Evolutionary conservation across 2,797 vertebrate species (phyloP), one percentile per base, ranked within the genome.

Genomic region (Sparidentex hasta): DNA sequence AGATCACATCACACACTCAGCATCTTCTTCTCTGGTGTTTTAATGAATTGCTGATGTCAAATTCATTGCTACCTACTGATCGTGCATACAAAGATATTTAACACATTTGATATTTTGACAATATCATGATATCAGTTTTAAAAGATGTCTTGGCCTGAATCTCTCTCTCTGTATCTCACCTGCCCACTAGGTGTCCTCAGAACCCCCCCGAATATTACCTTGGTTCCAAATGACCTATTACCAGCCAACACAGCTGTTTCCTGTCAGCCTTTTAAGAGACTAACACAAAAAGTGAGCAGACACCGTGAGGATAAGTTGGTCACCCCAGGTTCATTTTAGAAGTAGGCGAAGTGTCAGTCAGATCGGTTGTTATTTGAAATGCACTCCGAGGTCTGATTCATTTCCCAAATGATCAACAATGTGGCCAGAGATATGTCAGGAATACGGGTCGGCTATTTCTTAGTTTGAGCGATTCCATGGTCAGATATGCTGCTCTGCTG

Each of bases 181-280:
- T 64, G 38, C 4, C 58, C 65, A 57, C 46, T 59, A 66, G 25
- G 52, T 17, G 46, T n/a, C 33, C 33, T 47, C 44, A 11, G n/a
- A n/a, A n/a, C n/a, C n/a, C 44, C 51, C 14, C 21, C 17, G 7
- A 7, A 38, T 41, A 14, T 65, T 38, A 43, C n/a, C 52, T 38
- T 38, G 18, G n/a, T 66, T 44, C 23, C 56, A 59, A 5, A 20
- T 25, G 20, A 20, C 54, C 29, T n/a, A 0, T 51, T 51, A 20
- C 73, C 54, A 61, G 41, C 50, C 44, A 7, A 14, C 63, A 51
- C 64, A 65, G 46, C 25, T 52, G 61, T 38, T 63, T 58, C 52
- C 47, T 17, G 47, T 77, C 38, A 58, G 12, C 54, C 33, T 0
- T 0, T 64, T 23, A 43, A 27, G 12, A 44, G 21, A 62, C 41